Percentiles rank a stretch among this genome's conserved stretches.
Conservation (phyloP, 1,140 invertebrate genomes). For the Cydia fagiglandana region DNA sequence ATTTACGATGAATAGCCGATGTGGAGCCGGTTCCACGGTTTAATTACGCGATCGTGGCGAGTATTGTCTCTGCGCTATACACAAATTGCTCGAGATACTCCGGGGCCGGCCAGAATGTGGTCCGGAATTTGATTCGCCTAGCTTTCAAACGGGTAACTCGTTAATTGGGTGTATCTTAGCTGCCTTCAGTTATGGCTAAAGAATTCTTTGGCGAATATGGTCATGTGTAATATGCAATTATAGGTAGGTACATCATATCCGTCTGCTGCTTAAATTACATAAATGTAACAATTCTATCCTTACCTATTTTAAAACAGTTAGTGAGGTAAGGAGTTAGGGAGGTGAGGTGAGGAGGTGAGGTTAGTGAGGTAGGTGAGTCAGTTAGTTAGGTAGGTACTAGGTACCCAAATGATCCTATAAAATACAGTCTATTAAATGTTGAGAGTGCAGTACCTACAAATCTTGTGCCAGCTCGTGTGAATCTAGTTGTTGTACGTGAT, state of each 20-base stretch:
- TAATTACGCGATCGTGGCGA: conserved; percentile 60
- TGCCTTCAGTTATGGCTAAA: not conserved
- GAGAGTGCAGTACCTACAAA: too few relatives aligned
- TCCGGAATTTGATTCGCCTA: conserved; percentile 17
- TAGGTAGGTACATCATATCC: not conserved
- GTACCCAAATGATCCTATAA: too few relatives aligned
- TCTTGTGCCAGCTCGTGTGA: too few relatives aligned
- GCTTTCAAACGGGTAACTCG: conserved; percentile 20
- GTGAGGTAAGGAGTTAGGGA: too few relatives aligned
- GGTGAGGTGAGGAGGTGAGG: too few relatives aligned
- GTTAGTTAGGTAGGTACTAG: too few relatives aligned
- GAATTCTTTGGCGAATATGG: not conserved
- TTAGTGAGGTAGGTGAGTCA: too few relatives aligned
- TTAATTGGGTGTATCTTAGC: conserved; percentile 18
- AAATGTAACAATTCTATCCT: not conserved
- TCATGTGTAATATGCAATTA: not conserved
- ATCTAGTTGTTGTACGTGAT: not conserved
- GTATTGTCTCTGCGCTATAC: conserved; percentile 56
- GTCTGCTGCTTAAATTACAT: not conserved
- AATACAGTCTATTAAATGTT: too few relatives aligned
- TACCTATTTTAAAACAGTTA: too few relatives aligned
- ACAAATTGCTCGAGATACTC: conserved; percentile 36
- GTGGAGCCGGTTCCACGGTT: conserved; percentile 59
- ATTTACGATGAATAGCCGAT: conserved; percentile 68
- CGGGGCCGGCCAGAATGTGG: conserved; percentile 14